A percentile compares a stretch with the other conserved stretches of the same genome.
Evolutionary conservation across 2,797 vertebrate genomes (phyloP).

Genomic region (Propithecus perrieri): DNA sequence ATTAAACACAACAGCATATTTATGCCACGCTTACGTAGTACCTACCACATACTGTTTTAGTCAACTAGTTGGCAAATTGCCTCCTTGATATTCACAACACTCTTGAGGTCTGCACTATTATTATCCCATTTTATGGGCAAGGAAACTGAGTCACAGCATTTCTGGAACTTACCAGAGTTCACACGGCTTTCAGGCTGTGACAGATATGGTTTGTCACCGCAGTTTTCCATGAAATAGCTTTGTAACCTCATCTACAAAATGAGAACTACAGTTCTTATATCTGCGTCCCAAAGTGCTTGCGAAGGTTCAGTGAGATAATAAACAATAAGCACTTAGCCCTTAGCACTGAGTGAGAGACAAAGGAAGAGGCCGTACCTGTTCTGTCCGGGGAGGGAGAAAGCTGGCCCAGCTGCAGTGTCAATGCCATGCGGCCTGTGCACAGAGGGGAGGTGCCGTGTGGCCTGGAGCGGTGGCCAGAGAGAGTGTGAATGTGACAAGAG

Average conservation of each 20-base stretch:
- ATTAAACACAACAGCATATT: fast-evolving
- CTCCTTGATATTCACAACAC: not conserved
- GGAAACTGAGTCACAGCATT: not conserved
- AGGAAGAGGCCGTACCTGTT: not conserved
- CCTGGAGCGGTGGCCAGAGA: not conserved
- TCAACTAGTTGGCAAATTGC: not conserved
- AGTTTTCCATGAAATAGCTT: not conserved
- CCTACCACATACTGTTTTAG: not conserved
- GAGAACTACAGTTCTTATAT: not conserved
- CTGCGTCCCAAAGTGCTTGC: not conserved
- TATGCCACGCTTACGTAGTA: not conserved
- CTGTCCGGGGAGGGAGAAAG: not conserved
- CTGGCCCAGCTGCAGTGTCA: not conserved
- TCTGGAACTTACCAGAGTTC: not conserved
- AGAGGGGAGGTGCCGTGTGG: not conserved
- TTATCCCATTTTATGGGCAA: not conserved
- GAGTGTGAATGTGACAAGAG: not conserved
- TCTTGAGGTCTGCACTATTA: not conserved
- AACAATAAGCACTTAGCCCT: not conserved
- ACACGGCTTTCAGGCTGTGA: not conserved
- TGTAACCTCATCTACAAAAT: not conserved
- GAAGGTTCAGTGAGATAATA: not conserved
- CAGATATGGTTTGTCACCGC: not conserved
- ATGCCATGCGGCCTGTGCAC: not conserved
- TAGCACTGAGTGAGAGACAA: fast-evolving